Percentiles rank a stretch among this genome's conserved stretches.
Conservation (phyloP, 2,797 vertebrate genomes). For the Phoxinus dragarum region DNA sequence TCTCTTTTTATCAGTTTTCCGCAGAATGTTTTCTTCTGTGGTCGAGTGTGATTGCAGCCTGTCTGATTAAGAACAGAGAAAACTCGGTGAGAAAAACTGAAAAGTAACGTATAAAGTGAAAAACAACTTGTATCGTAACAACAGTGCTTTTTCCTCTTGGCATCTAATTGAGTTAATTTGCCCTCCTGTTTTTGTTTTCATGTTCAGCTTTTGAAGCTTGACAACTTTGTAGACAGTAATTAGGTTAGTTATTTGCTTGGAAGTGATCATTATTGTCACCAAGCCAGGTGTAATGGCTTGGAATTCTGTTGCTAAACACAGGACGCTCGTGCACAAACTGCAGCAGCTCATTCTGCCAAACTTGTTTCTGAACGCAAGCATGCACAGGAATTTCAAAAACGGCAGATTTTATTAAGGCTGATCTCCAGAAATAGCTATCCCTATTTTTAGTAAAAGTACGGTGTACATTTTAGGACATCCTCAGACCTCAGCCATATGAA, state of each 20-base stretch:
- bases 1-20: conserved; percentile 55
- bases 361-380: not conserved
- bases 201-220: conserved; percentile 39
- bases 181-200: conserved; percentile 48
- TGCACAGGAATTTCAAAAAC: not conserved
- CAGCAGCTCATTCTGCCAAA: conserved; percentile 19
- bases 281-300: conserved; percentile 49
- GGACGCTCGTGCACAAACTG: conserved; percentile 28
- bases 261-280: conserved; percentile 55
- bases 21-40: conserved; percentile 51
- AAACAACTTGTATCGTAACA: conserved; percentile 2
- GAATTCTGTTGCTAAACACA: conserved; percentile 44
- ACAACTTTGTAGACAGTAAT: conserved; percentile 47
- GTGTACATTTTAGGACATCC: too few species aligned
- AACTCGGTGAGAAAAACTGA: not conserved
- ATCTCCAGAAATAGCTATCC: not conserved
- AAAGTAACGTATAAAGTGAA: conserved; percentile 16
- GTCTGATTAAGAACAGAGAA: conserved; percentile 42
- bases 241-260: conserved; percentile 56
- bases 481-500: too few species aligned
- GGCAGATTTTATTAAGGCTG: not conserved
- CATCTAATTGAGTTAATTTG: conserved; percentile 34
- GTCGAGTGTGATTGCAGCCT: conserved; percentile 48
- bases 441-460: conserved; percentile 19
- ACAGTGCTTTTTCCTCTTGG: conserved; percentile 40